Evolutionary conservation across 2,113 vertebrate genomes (phyloP).

Genomic region (Choloepus hoffmanni): DNA sequence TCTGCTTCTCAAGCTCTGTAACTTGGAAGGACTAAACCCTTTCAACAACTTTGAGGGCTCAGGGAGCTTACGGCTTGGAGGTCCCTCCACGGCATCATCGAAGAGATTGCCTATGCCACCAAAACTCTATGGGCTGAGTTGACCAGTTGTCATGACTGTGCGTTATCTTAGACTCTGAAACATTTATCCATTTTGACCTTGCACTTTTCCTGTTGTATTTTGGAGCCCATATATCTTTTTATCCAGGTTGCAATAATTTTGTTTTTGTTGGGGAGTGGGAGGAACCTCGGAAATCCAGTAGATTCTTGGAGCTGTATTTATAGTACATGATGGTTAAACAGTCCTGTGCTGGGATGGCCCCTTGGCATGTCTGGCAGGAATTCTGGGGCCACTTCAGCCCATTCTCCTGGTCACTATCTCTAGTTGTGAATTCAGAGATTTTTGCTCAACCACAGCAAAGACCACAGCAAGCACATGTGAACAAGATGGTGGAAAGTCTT

Average conservation of each 20-base stretch:
- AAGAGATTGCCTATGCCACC: too few species aligned
- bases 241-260: too few species aligned
- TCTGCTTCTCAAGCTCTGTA: background rate
- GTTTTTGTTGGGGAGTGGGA: too few species aligned
- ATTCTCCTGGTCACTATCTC: background rate
- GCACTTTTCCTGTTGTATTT: background rate
- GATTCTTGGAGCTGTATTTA: background rate
- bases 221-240: background rate
- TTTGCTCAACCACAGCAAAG: background rate
- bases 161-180: background rate
- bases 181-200: background rate
- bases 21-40: background rate
- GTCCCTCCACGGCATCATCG: too few species aligned
- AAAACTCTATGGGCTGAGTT: background rate
- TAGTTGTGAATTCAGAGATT: background rate
- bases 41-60: background rate
- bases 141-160: too few species aligned
- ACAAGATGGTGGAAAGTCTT: background rate
- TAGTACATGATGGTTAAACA: fast-evolving
- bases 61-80: background rate
- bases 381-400: background rate
- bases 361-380: background rate
- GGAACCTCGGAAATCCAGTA: too few species aligned
- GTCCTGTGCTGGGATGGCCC: background rate
- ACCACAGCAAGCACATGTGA: too few species aligned